These are phyloP conservation scores for Cochlearius cochlearius DNA, from an alignment of 2,113 vertebrate species.

Conservation along the genomic window DNA sequence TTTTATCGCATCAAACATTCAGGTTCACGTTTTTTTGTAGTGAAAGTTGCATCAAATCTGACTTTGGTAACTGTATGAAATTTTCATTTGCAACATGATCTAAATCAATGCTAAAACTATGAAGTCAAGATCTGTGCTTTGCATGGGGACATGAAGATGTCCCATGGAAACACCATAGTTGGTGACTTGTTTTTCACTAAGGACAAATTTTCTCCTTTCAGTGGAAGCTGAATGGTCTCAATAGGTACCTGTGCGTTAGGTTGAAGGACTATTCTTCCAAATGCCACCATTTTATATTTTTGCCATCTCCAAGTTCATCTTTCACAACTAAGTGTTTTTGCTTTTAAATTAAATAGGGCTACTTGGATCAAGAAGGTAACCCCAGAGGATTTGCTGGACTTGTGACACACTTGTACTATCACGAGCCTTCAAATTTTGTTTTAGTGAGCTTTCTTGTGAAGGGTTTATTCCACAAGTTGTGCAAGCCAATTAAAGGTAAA, in stretches of 20 bases:
- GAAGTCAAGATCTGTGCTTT: not conserved
- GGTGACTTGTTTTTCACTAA: not conserved
- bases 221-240: not conserved
- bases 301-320: not conserved
- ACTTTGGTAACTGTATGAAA: not conserved
- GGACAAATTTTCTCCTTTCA: not conserved
- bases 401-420: constrained; percentile 46
- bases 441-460: constrained; percentile 58
- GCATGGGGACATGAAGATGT: not conserved
- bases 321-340: not conserved
- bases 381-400: constrained; percentile 58
- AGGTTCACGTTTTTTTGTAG: not conserved
- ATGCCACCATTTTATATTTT: not conserved
- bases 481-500: constrained; percentile 26
- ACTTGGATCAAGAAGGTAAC: constrained; percentile 38
- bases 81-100: not conserved
- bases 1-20: not conserved
- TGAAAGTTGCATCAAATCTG: not conserved
- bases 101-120: not conserved
- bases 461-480: constrained; percentile 63
- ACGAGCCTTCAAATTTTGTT: constrained; percentile 62
- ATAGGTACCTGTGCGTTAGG: not conserved
- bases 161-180: not conserved
- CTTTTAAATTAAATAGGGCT: constrained; percentile 35
- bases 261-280: not conserved